phyloP scores from a whole-genome alignment of 2,797 vertebrate species.

The Lacerta agilis region DNA sequence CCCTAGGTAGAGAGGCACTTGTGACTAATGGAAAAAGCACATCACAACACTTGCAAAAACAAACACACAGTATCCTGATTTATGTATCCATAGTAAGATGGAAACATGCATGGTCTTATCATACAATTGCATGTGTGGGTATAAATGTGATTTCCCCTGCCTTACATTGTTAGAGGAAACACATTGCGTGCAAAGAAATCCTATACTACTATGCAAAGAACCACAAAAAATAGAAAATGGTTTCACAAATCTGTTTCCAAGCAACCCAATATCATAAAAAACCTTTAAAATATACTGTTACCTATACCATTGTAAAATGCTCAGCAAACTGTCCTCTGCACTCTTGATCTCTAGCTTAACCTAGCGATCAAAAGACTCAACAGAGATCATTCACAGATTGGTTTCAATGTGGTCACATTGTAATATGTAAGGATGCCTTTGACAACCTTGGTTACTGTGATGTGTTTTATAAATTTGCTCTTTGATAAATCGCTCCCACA shows the following conservation, averaged over 20 bases:
- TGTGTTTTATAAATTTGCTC: constrained; percentile 38
- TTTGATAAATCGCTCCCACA: neutral
- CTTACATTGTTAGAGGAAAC: constrained; percentile 2
- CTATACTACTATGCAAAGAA: neutral
- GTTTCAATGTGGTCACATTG: neutral
- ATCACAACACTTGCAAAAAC: neutral
- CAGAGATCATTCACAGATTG: neutral
- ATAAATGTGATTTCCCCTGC: neutral
- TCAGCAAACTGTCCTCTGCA: neutral
- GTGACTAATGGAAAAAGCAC: neutral
- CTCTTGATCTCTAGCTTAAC: neutral
- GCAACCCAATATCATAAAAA: neutral
- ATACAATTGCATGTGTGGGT: neutral
- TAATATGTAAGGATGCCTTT: constrained; percentile 23
- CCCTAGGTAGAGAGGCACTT: neutral
- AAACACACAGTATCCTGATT: neutral
- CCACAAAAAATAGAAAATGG: neutral
- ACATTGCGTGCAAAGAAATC: neutral
- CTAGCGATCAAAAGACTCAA: neutral
- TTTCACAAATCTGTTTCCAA: neutral
- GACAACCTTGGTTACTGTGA: constrained; percentile 21
- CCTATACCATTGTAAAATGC: neutral
- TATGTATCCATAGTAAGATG: neutral
- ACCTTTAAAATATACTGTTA: neutral
- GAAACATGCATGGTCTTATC: neutral